Conservation (phyloP, 2,888 invertebrate genomes). For the Sphinx pinastri region DNA sequence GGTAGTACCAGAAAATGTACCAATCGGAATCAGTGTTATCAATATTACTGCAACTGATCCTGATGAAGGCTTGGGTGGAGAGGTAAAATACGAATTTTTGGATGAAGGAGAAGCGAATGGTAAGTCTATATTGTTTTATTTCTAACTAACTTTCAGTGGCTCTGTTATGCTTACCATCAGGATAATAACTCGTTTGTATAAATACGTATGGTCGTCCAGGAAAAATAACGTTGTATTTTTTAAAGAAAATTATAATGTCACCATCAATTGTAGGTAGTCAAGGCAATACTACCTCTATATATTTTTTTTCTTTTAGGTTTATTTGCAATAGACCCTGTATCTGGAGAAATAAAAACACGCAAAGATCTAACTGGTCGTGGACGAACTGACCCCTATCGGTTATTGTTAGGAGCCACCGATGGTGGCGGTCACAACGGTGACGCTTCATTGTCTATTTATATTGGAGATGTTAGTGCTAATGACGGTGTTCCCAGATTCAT, state of each 20-base stretch:
- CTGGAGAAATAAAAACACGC: constrained; percentile 87
- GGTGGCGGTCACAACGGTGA: constrained; percentile 87
- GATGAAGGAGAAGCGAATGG: constrained; percentile 90
- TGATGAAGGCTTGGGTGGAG: constrained; percentile 89
- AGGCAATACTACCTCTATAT: not conserved
- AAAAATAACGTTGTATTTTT: not conserved
- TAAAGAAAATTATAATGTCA: too few relatives aligned
- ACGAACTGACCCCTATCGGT: constrained; percentile 88
- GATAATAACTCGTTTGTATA: too few relatives aligned
- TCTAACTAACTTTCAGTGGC: too few relatives aligned
- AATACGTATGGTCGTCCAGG: too few relatives aligned
- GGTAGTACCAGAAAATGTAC: constrained; percentile 91
- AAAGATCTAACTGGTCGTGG: constrained; percentile 89
- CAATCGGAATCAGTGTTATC: constrained; percentile 86
- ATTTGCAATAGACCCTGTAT: constrained; percentile 86
- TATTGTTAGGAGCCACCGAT: constrained; percentile 88
- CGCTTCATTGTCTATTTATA: constrained; percentile 86
- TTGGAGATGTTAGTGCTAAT: constrained; percentile 91
- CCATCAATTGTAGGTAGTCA: too few relatives aligned
- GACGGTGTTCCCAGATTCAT: constrained; percentile 91
- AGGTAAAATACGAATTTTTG: constrained; percentile 88
- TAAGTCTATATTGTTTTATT: constrained; percentile 47
- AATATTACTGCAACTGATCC: constrained; percentile 89
- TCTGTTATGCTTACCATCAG: too few relatives aligned
- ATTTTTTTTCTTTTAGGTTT: constrained; percentile 73